Base-by-base conservation (phyloP, 2,888 invertebrate species). In the Brenthis ino region DNA sequence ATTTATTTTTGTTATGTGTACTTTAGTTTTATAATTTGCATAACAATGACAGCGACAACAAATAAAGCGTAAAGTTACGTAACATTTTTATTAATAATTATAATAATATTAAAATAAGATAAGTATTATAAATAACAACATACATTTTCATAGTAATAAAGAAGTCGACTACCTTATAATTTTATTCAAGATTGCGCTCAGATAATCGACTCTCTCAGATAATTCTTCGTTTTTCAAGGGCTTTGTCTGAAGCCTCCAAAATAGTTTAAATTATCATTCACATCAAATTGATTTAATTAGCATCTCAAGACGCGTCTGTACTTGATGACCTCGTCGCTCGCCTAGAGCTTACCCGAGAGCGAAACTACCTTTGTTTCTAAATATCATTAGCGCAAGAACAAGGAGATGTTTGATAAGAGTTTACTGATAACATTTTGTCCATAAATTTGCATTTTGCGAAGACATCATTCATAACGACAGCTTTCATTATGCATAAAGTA, bases 201-300 rank as follows among this genome's bases (percentile, higher is more conserved):
- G 13, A 58, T 20, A 48, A 60, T 50, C 16, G 14, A n/a, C n/a
- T 28, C 58, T 58, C 8, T 11, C 37, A 43, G 11, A 43, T 48
- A 47, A 48, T 11, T 4, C 12, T 50, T 50, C 48, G 50, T 6
- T 24, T 47, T 33, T 28, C 28, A 12, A 28, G 60, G 28, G 16
- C 24, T 16, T 43, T 2, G 48, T 60, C 50, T 60, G n/a, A 50
- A 60, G 60, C 50, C 50, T 60, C 16, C 60, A 50, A 14, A 50
- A 50, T 60, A 60, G 60, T 60, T 50, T 50, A 33, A n/a, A 50
- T 60, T 50, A 60, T 60, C 50, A 50, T 60, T 60, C 60, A 16
- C 60, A 33, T 60, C 33, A 16, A n/a, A 50, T 58, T 58, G 58
- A 58, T 48, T 58, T 58, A 58, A 58, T 58, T 58, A 58, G 58